Conservation (phyloP, 2,113 vertebrate species). For the Danio rerio region DNA sequence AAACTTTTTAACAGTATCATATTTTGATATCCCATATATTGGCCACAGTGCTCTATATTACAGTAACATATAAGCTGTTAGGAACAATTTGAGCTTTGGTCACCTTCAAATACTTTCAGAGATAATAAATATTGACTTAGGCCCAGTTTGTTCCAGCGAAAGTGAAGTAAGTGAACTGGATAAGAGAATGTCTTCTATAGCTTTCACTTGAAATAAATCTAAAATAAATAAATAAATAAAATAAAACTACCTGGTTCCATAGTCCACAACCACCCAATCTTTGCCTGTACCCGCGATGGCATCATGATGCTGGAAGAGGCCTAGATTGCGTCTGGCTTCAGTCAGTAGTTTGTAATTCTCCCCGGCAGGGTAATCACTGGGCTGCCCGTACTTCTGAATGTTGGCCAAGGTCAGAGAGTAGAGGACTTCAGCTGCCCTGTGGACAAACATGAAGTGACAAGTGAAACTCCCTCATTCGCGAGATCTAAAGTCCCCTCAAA, state of each 20-base stretch:
- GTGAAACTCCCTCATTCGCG: not conserved
- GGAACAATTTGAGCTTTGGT: no score
- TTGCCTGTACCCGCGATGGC: conserved; percentile 90
- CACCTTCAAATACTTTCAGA: not conserved
- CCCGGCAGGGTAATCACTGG: conserved; percentile 76
- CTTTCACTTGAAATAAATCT: not conserved
- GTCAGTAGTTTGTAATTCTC: conserved; percentile 80
- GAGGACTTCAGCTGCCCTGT: conserved; percentile 89
- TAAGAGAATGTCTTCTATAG: not conserved
- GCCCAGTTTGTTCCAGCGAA: not conserved
- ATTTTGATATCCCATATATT: no score
- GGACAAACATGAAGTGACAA: conserved; percentile 15
- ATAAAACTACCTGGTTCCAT: conserved; percentile 87
- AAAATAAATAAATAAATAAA: conserved; percentile 4
- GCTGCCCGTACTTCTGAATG: conserved; percentile 74
- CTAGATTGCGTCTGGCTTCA: conserved; percentile 83
- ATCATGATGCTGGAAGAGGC: conserved; percentile 93
- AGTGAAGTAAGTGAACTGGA: not conserved
- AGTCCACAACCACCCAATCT: conserved; percentile 90
- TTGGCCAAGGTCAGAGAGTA: conserved; percentile 84
- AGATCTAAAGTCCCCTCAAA: conserved; percentile 2
- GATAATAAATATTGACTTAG: not conserved
- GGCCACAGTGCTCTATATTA: no score
- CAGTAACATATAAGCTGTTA: no score
- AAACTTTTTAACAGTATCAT: no score